Conservation (phyloP, 2,113 vertebrate genomes). For the Todiramphus saurophagus region DNA sequence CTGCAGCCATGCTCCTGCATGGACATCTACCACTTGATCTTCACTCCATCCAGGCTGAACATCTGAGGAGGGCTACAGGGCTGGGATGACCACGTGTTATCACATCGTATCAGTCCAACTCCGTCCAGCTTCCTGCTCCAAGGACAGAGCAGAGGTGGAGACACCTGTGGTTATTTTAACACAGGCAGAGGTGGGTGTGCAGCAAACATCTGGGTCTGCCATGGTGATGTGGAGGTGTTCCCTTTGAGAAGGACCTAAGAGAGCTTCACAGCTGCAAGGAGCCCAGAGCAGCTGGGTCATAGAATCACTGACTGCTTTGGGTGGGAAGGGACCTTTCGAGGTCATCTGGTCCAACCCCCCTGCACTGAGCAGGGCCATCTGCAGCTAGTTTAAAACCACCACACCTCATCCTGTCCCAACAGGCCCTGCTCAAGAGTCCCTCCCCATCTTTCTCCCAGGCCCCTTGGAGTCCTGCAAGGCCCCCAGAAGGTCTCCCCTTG, state of each 20-base stretch:
- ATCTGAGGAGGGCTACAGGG: background rate
- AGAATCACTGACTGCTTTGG: no score
- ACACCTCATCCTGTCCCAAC: no score
- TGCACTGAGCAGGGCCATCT: no score
- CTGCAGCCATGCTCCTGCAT: background rate
- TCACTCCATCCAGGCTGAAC: background rate
- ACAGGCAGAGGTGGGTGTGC: background rate
- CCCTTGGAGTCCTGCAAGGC: no score
- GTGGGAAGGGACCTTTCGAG: no score
- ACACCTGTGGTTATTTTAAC: background rate
- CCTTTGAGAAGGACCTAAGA: background rate
- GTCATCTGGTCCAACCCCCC: no score
- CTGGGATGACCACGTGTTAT: background rate
- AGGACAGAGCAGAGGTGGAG: no score
- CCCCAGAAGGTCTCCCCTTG: no score
- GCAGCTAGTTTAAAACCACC: no score
- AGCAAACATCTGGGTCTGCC: background rate
- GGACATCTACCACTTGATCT: background rate
- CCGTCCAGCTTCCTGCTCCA: background rate
- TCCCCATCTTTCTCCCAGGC: no score
- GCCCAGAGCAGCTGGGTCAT: background rate
- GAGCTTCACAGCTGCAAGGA: background rate
- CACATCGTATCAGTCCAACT: rapidly evolving
- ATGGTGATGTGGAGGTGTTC: background rate
- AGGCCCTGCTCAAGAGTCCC: no score